Evolutionary conservation across 2,113 vertebrate species (phyloP), one percentile per base, ranked within the genome.

Genomic region (Podocnemis expansa): DNA sequence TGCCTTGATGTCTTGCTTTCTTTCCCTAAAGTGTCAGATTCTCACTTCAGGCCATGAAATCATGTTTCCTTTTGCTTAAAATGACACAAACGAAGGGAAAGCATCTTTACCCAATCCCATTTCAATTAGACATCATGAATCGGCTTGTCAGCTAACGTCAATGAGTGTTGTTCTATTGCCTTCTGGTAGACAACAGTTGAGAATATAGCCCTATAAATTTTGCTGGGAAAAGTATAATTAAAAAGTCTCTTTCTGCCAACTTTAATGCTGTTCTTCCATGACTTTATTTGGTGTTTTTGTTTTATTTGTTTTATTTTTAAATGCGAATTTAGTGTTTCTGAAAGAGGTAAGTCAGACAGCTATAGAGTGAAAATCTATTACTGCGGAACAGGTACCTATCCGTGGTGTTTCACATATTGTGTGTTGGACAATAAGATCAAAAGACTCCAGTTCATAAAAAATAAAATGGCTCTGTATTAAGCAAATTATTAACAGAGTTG

Each of bases 211-310:
- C 38, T 88, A 82, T 78, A 14, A 21, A 27, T 49, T 81, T 58
- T 82, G 8, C 82, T 80, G 54, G 45, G 14, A 51, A 63, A 87
- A 70, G 2, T 19, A 6, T 54, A 73, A 70, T 38, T 58, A 14
- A 2, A 49, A 78, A 54, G 49, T 10, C 29, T 38, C 11, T 5
- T 89, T 22, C 1, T 49, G 14, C 2, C 0, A 0, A 5, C 24
- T 34, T n/a, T 93, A 41, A 49, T 87, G 22, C 24, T 82, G 56
- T 49, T 82, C 8, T 4, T 84, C 78, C 41, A 3, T 73, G 17
- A 45, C 29, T 87, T 88, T 47, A 58, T 16, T 81, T 0, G 2
- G 5, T 12, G 47, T 6, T n/a, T n/a, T n/a, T n/a, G n/a, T n/a
- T n/a, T n/a, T n/a, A n/a, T n/a, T 47, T 27, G 13, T 56, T 85